phyloP scores from a whole-genome alignment of 2,113 vertebrate species.

The Caranx melampygus region DNA sequence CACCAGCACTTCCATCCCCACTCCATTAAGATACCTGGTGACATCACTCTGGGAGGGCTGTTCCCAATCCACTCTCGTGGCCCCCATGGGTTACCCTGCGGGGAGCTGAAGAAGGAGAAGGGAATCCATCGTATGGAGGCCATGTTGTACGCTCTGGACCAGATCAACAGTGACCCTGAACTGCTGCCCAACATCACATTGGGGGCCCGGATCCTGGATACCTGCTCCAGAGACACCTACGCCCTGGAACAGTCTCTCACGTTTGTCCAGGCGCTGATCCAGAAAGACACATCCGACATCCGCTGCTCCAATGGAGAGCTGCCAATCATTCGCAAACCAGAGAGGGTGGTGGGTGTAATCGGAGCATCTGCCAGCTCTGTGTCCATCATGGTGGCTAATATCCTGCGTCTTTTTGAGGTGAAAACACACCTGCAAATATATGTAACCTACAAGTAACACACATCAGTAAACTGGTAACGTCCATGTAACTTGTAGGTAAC shows the following conservation, averaged over 20 bases:
- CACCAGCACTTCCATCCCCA: conserved; percentile 84
- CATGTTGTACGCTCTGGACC: conserved; percentile 93
- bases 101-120: conserved; percentile 92
- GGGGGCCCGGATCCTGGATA: conserved; percentile 90
- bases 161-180: conserved; percentile 87
- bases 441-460: background rate
- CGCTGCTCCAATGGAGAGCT: conserved; percentile 86
- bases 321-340: conserved; percentile 87
- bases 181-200: conserved; percentile 91
- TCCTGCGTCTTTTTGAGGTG: conserved; percentile 91
- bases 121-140: conserved; percentile 93
- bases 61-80: conserved; percentile 92
- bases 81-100: conserved; percentile 87
- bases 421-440: background rate
- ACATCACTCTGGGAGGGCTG: conserved; percentile 91
- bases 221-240: conserved; percentile 92
- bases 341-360: conserved; percentile 90
- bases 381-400: conserved; percentile 95
- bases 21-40: conserved; percentile 89
- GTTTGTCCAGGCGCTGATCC: conserved; percentile 91
- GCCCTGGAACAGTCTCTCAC: conserved; percentile 92
- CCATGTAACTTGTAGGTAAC: background rate
- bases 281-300: conserved; percentile 85
- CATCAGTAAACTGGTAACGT: background rate
- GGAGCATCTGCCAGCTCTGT: conserved; percentile 91